Percentiles rank a stretch among this genome's conserved stretches.
These are phyloP conservation scores for Melolontha melolontha DNA, from an alignment of 2,888 invertebrate genomes.

Conservation along the genomic window DNA sequence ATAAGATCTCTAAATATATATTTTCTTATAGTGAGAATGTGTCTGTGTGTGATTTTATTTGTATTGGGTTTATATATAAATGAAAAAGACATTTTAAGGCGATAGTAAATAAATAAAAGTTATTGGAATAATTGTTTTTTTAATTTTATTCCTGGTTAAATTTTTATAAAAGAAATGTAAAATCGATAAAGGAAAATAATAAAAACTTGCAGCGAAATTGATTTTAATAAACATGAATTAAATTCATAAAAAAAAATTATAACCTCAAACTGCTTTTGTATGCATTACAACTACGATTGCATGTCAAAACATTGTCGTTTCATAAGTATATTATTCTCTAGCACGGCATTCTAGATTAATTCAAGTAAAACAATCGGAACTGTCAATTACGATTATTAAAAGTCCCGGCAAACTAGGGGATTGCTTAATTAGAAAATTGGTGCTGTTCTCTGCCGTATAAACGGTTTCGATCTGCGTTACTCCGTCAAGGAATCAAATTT, in stretches of 20 bases:
- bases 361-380: conserved; percentile 36
- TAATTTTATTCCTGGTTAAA: too few species aligned
- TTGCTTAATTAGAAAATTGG: conserved; percentile 34
- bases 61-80: not conserved
- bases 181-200: too few species aligned
- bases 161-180: too few species aligned
- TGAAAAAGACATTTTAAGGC: conserved; percentile 11
- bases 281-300: too few species aligned
- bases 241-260: too few species aligned
- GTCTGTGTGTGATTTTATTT: not conserved
- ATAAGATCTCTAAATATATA: conserved; percentile 44
- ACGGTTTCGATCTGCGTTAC: conserved; percentile 15
- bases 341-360: conserved; percentile 1
- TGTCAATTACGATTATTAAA: conserved; percentile 38
- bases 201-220: too few species aligned
- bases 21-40: not conserved
- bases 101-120: not conserved
- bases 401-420: conserved; percentile 34
- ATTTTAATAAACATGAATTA: too few species aligned
- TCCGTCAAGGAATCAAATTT: conserved; percentile 5
- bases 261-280: too few species aligned
- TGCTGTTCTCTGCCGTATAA: conserved; percentile 8
- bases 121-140: not conserved
- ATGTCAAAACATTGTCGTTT: not conserved
- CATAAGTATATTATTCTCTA: not conserved